phyloP scores from a whole-genome alignment of 1,140 invertebrate genomes.

The Caenorhabditis elegans region DNA sequence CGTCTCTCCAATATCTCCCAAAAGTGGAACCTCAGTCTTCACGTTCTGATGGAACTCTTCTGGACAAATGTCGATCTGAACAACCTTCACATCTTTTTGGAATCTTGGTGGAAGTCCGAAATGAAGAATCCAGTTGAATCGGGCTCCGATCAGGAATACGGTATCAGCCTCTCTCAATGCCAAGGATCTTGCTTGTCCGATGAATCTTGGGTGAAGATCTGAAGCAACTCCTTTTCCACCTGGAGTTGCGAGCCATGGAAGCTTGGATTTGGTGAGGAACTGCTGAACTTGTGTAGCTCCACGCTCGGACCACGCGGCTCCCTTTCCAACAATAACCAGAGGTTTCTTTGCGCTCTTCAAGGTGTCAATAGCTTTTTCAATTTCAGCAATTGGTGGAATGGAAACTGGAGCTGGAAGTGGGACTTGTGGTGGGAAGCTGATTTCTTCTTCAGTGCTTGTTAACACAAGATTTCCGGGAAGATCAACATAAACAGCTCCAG shows the following conservation, averaged over 20 bases:
- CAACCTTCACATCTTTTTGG: slow-evolving; percentile 79
- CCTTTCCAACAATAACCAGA: slow-evolving; percentile 89
- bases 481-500: slow-evolving; percentile 84
- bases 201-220: slow-evolving; percentile 77
- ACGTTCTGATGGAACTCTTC: slow-evolving; percentile 91
- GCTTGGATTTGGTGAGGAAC: slow-evolving; percentile 74
- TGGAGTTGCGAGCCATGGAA: slow-evolving; percentile 89
- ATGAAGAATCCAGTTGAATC: slow-evolving; percentile 95
- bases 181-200: slow-evolving; percentile 80
- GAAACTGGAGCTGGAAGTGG: slow-evolving; percentile 73
- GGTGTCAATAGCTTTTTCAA: slow-evolving; percentile 75
- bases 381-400: slow-evolving; percentile 73
- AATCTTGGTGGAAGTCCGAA: slow-evolving; percentile 87
- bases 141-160: slow-evolving; percentile 82
- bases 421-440: slow-evolving; percentile 22
- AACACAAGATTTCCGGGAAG: slow-evolving; percentile 81
- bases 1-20: slow-evolving; percentile 76
- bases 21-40: slow-evolving; percentile 75
- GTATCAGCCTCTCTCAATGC: slow-evolving; percentile 85
- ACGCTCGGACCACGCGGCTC: slow-evolving; percentile 55
- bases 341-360: slow-evolving; percentile 77
- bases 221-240: slow-evolving; percentile 93
- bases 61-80: slow-evolving; percentile 85
- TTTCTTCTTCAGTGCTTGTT: slow-evolving; percentile 67
- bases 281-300: slow-evolving; percentile 51